phyloP scores from a whole-genome alignment of 2,888 invertebrate species.

The Heliconius ethilla region DNA sequence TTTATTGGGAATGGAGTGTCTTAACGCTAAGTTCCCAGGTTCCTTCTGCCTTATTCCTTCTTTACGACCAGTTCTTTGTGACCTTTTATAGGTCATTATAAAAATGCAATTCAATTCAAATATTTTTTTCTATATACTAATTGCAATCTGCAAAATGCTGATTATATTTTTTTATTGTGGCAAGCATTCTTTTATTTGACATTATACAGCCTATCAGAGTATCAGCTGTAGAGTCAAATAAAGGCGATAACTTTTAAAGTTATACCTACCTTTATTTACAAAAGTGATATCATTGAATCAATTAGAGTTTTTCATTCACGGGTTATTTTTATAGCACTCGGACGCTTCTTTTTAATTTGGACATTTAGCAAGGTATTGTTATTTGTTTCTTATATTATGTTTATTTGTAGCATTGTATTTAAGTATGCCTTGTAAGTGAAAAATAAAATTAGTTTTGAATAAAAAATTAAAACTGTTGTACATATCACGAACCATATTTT shows the following conservation, averaged over 20 bases:
- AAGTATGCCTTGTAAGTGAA: neutral
- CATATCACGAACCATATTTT: no score
- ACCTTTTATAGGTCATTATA: no score
- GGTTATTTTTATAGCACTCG: neutral
- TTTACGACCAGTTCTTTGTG: no score
- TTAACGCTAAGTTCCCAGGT: no score
- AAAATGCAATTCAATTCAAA: neutral
- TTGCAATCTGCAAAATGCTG: neutral
- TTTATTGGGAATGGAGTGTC: no score
- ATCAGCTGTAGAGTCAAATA: no score
- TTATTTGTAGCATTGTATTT: neutral
- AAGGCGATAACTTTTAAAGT: constrained; percentile 5
- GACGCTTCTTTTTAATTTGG: neutral
- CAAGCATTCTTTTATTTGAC: neutral
- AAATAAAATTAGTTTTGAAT: neutral
- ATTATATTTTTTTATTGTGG: constrained; percentile 3
- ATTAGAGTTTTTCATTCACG: neutral
- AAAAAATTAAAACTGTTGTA: no score
- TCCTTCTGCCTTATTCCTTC: no score
- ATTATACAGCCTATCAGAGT: neutral
- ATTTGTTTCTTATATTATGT: neutral
- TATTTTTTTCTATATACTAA: neutral
- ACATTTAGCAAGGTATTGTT: constrained; percentile 3
- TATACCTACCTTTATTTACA: constrained; percentile 17
- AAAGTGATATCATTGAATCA: constrained; percentile 26